Base-by-base conservation (phyloP, 1,140 invertebrate genomes). In the Musca vetustissima region DNA sequence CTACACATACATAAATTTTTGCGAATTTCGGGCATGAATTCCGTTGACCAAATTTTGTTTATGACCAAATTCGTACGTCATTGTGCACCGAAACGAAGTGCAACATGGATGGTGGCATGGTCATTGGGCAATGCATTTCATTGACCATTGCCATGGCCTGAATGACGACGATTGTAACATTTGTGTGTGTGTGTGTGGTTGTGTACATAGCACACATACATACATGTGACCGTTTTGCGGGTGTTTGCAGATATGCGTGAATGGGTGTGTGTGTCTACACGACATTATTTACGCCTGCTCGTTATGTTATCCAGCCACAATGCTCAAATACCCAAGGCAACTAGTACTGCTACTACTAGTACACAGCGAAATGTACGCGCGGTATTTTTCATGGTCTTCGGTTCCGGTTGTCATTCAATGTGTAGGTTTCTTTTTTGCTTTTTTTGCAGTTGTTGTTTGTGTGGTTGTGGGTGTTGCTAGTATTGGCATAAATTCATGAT, bases 11-110 rank as follows among this genome's bases (percentile, higher is more conserved):
- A 52, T 19, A 17, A 52, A 52, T 52, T 21, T 43, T 7, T 9
- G 9, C 17, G 49, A 52, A 19, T 19, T 52, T 11, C 13, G 49
- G 21, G 49, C 49, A 52, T 52, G 49, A 52, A 52, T 43, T 13
- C 57, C 57, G n/a, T 61, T 61, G 57, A 61, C 57, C 57, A 61
- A 61, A 36, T 61, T 61, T 61, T 61, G 57, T 61, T 61, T 61
- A 61, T 32, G 57, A 61, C 57, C 32, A 28, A 57, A 57, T 24
- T n/a, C 55, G 28, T 14, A 59, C 13, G n/a, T 59, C 22, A 43
- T 43, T 43, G 36, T 43, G 6, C 36, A 43, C 36, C 36, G 36
- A 43, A 43, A 11, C 36, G 36, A 43, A 43, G 36, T 43, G 36
- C 36, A 43, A 13, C 36, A 43, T 43, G 36, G n/a, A n/a, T n/a